Base-by-base conservation (phyloP, 1,140 invertebrate species). In the Apolygus lucorum region DNA sequence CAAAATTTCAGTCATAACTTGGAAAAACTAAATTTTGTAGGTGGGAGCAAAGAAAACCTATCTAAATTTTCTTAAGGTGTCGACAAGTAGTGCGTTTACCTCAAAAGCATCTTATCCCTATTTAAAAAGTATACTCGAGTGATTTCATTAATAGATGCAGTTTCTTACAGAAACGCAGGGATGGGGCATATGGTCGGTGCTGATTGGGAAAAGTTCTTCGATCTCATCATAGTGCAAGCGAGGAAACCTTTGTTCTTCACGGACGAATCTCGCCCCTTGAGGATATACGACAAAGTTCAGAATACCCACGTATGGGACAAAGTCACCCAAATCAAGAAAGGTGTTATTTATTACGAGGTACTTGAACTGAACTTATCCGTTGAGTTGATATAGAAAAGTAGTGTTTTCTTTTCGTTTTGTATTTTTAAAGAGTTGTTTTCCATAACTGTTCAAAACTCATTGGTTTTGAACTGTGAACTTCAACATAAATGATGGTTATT, bases 181-280 rank as follows among this genome's bases (percentile, higher is more conserved):
- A 95, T 98, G 93, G 87, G 85, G 69, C 91, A 90, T 78, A 81
- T 98, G 74, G 86, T 95, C 4, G 96, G 96, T 0, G 75, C 86
- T 21, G 86, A 96, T 72, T 99, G 96, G 96, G 84, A 86, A 71
- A 84, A 93, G 17, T 89, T 88, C 75, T 99, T 99, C 81, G 93
- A 98, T 80, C 89, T 98, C 8, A 87, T 98, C 27, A 93, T 99
- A 71, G 93, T 95, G 2, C 92, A 92, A 77, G 95, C 96, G 0
- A 87, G 94, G 73, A 99, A 98, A 78, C 96, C 96, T 0, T 89
- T 88, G 74, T 98, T 98, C 80, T 98, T 99, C 81, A 95, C 89
- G n/a, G 92, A 92, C 75, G 87, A 88, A 78, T 89, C 89, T 34
- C 86, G 93, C 62, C 95, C 95, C 0, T 90, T 99, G 71, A 82